These are phyloP conservation scores for Hoplostethus atlanticus DNA, from an alignment of 2,797 vertebrate species.

Conservation along the genomic window DNA sequence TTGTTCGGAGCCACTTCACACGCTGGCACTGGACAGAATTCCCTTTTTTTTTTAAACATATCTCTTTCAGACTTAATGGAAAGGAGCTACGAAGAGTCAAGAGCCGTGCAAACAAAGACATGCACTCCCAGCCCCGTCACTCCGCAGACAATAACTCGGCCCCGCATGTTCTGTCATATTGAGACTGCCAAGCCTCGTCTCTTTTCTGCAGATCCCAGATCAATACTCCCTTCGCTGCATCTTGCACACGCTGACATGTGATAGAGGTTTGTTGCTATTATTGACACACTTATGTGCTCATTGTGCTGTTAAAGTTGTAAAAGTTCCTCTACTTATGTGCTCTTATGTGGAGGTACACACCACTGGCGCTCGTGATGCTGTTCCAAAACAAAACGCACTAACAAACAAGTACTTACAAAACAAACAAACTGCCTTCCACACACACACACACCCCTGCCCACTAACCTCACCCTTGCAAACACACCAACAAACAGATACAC, in stretches of 20 bases:
- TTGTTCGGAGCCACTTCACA: not conserved
- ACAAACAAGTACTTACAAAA: not conserved
- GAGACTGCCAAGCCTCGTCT: not conserved
- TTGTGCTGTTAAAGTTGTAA: slow-evolving; percentile 2
- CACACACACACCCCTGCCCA: slow-evolving; percentile 2
- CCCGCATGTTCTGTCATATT: not conserved
- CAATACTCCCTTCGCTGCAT: slow-evolving; percentile 15
- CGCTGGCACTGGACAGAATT: not conserved
- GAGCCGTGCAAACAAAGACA: not conserved
- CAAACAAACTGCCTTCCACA: not conserved
- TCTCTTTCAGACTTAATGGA: not conserved
- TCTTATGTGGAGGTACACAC: not conserved
- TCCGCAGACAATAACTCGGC: not conserved
- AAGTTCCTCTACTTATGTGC: slow-evolving; percentile 2
- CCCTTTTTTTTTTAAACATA: slow-evolving; percentile 1
- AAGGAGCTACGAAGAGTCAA: not conserved
- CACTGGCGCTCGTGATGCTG: too few species aligned
- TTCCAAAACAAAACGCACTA: slow-evolving; percentile 16
- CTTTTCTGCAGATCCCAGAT: slow-evolving; percentile 10
- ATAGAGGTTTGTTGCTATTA: slow-evolving; percentile 15
- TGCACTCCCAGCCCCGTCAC: not conserved
- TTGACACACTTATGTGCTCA: slow-evolving; percentile 17
- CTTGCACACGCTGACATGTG: not conserved
- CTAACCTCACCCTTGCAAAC: too few species aligned
- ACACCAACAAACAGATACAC: too few species aligned